phyloP scores from a whole-genome alignment of 2,797 vertebrate genomes.

The Myiotriccus ornatus region DNA sequence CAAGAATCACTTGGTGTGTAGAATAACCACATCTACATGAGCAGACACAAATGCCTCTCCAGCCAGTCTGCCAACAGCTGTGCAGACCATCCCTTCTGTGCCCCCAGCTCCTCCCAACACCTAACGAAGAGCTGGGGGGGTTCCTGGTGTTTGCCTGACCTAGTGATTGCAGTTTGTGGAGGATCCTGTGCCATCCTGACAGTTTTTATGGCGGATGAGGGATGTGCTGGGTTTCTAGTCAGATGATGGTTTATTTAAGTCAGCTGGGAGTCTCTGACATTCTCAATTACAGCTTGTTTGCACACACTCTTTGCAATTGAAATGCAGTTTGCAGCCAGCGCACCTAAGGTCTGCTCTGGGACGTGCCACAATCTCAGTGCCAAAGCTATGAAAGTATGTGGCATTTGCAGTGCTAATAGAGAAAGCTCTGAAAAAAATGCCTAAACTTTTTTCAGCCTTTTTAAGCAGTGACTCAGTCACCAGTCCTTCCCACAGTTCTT shows the following conservation, averaged over 20 bases:
- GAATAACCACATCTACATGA: neutral
- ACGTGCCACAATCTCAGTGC: neutral
- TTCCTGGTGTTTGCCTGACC: neutral
- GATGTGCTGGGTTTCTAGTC: neutral
- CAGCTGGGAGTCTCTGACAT: constrained; percentile 40
- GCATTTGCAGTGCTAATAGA: constrained; percentile 60
- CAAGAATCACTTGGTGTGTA: neutral
- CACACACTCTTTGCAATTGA: constrained; percentile 8
- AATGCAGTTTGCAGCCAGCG: neutral
- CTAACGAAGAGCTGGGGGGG: fast-evolving
- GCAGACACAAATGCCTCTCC: neutral
- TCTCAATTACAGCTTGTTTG: constrained; percentile 37
- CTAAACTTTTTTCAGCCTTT: neutral
- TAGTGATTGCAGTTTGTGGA: fast-evolving
- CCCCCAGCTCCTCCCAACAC: neutral
- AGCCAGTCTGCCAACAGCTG: neutral
- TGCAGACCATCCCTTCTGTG: neutral
- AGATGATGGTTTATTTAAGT: neutral
- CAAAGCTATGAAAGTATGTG: neutral
- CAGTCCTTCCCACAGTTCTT: neutral
- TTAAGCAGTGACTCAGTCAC: neutral
- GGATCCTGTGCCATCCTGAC: neutral
- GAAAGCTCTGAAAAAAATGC: neutral
- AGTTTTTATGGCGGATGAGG: neutral
- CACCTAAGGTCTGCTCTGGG: constrained; percentile 17